Evolutionary conservation across 2,888 invertebrate genomes (phyloP), one percentile per base, ranked within the genome.

Genomic region (Drosophila colorata): DNA sequence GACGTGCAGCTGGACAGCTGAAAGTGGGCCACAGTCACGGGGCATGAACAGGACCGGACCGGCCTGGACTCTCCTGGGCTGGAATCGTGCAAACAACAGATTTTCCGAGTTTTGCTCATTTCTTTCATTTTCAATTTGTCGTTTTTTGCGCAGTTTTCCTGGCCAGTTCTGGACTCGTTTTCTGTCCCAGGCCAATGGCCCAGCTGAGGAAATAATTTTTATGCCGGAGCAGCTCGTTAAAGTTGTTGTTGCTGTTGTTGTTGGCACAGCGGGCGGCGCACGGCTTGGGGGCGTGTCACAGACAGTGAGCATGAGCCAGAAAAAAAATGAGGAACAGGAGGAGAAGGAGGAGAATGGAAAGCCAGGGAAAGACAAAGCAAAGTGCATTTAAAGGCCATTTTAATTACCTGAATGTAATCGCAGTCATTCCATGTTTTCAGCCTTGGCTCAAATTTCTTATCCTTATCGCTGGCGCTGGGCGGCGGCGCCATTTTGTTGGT

Each of bases 391-490:
- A 72, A 64, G 78, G 51, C 53, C 68, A 79, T 89, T 90, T 89
- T 89, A 91, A 91, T 90, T 93, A 93, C 94, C 93, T 94, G 95
- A 81, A 97, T 96, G 92, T 96, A 95, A 91, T 97, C 96, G 92
- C 97, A 97, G 90, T 96, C 96, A 88, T 95, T 94, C 97, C 97
- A 97, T 78, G 96, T 95, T 92, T 95, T 94, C 71, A 95, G 90
- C 80, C 88, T 89, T 35, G 92, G 92, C 74, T 91, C 91, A 71
- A 91, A 90, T 89, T 92, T 94, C 90, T 93, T 94, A 86, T 94
- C 94, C 69, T 93, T 94, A 70, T 94, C 93, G 70, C 94, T 92
- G 59, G 84, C 90, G 63, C 88, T 90, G 6, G 92, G 95, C 95
- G 87, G 95, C 9, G 95, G 94, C 70, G 87, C 66, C 87, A 82